A percentile compares a stretch with the other conserved stretches of the same genome.
Conservation (phyloP, 2,113 vertebrate genomes). For the Oreamnos americanus region DNA sequence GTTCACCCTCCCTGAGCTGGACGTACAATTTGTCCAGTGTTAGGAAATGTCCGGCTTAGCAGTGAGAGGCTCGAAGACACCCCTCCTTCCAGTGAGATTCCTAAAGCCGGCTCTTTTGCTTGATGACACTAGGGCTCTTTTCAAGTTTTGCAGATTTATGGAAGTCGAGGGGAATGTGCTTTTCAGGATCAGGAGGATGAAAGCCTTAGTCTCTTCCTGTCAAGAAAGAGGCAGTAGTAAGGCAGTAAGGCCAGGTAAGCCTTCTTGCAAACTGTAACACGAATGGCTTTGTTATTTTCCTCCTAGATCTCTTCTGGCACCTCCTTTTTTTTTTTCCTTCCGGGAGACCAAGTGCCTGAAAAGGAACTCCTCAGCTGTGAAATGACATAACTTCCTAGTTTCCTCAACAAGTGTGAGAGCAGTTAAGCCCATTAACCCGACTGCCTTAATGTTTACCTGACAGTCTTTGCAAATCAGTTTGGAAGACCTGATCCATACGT, state of each 20-base stretch:
- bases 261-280: background rate
- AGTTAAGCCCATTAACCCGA: background rate
- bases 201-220: constrained; percentile 27
- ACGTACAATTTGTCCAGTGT: constrained; percentile 70
- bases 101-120: constrained; percentile 49
- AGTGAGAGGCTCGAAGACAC: constrained; percentile 56
- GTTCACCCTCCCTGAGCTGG: constrained; percentile 71
- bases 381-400: background rate
- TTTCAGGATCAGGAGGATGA: constrained; percentile 48
- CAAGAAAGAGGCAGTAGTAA: background rate
- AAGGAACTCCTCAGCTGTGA: background rate
- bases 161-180: constrained; percentile 47
- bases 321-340: background rate
- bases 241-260: constrained; percentile 40
- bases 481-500: background rate
- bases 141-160: constrained; percentile 60
- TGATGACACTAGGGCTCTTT: constrained; percentile 51
- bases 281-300: background rate
- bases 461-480: background rate
- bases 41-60: constrained; percentile 61
- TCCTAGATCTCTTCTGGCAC: background rate
- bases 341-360: constrained; percentile 1
- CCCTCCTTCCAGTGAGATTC: constrained; percentile 60
- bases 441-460: background rate
- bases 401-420: background rate